A percentile compares a stretch with the other conserved stretches of the same genome.
Conservation (phyloP, 92 coral and sea anemone species). For the Palythoa grandiflora region DNA sequence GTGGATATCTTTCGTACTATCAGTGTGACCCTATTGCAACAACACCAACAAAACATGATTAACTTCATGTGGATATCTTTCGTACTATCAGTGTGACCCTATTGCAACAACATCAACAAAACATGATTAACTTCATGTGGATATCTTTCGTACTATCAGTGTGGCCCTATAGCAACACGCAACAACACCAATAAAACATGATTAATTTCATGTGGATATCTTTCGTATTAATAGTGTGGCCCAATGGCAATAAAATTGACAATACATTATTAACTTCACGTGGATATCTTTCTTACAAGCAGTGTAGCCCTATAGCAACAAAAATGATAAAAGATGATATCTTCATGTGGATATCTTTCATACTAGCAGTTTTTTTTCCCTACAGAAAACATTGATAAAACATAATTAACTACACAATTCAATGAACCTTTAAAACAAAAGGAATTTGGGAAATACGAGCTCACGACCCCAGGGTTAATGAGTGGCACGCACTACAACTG, state of each 20-base stretch:
- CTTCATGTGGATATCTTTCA: constrained; percentile 86
- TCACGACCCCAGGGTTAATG: too few species aligned
- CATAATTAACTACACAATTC: constrained; percentile 7
- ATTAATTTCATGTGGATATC: constrained; percentile 87
- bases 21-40: constrained; percentile 84
- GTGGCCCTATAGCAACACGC: constrained; percentile 73
- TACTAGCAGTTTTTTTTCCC: constrained; percentile 93
- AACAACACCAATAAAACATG: neutral
- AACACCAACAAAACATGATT: neutral
- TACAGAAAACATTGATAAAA: constrained; percentile 21
- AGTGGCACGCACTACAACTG: too few species aligned
- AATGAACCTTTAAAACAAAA: too few species aligned
- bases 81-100: constrained; percentile 95
- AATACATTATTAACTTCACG: neutral
- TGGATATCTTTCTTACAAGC: neutral
- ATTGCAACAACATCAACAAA: neutral
- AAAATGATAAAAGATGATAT: too few species aligned
- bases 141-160: constrained; percentile 88
- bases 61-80: constrained; percentile 89
- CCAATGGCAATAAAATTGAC: constrained; percentile 54
- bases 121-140: constrained; percentile 71
- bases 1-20: constrained; percentile 88
- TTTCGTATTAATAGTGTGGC: constrained; percentile 88
- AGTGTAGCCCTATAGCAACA: too few species aligned
- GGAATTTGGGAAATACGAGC: too few species aligned